Conservation (phyloP, 2,113 vertebrate species). For the Cyphomyrus plagiostoma region DNA sequence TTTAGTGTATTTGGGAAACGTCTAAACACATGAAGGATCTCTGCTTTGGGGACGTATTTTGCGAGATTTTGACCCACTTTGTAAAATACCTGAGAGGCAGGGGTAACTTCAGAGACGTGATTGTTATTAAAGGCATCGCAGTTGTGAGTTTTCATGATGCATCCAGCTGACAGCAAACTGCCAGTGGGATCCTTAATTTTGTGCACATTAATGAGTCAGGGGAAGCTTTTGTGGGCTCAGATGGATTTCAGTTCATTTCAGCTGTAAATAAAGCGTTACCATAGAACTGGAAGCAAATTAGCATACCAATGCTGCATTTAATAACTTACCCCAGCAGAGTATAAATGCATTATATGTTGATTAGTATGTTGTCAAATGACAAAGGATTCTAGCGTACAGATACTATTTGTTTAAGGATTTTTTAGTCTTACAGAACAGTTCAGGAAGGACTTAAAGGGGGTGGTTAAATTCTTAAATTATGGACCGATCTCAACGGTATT, state of each 20-base stretch:
- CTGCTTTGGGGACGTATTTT: background rate
- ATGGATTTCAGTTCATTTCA: background rate
- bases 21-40: background rate
- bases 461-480: background rate
- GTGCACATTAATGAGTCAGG: background rate
- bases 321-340: background rate
- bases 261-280: background rate
- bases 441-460: background rate
- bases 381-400: background rate
- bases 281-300: background rate
- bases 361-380: background rate
- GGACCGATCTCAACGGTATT: background rate
- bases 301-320: background rate
- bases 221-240: background rate
- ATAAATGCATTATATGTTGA: background rate
- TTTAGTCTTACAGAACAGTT: background rate
- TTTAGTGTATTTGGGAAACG: background rate
- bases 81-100: background rate
- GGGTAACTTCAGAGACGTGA: background rate
- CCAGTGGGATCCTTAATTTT: background rate
- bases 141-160: background rate
- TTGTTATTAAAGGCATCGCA: background rate
- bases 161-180: background rate
- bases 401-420: background rate
- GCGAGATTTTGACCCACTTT: background rate